A percentile compares a stretch with the other conserved stretches of the same genome.
These are phyloP conservation scores for Macrobrachium nipponense DNA, from an alignment of 1,140 invertebrate species.

Conservation along the genomic window DNA sequence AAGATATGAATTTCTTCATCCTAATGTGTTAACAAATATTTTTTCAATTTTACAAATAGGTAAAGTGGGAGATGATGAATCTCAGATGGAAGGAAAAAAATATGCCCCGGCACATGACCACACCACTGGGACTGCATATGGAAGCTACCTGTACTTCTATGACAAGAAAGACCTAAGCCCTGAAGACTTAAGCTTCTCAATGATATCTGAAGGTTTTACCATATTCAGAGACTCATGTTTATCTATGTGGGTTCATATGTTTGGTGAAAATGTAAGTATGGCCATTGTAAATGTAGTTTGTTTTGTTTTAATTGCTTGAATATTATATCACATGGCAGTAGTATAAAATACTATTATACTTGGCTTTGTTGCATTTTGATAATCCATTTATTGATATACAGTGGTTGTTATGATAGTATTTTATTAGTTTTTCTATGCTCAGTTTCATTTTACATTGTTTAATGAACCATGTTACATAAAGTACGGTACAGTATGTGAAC, in stretches of 20 bases:
- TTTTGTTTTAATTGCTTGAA: not conserved
- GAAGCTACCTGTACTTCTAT: slow-evolving; percentile 60
- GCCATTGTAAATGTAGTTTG: not conserved
- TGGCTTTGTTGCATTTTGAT: too few relatives aligned
- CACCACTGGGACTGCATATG: slow-evolving; percentile 52
- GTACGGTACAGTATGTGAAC: too few relatives aligned
- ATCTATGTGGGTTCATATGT: slow-evolving; percentile 48
- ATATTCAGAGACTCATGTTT: slow-evolving; percentile 20
- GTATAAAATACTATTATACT: not conserved
- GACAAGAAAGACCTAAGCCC: slow-evolving; percentile 7
- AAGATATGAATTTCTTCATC: not conserved
- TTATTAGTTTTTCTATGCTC: not conserved
- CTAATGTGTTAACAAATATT: not conserved
- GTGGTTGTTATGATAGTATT: too few relatives aligned
- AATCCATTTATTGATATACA: too few relatives aligned
- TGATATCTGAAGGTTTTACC: slow-evolving; percentile 48
- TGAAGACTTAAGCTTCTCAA: slow-evolving; percentile 12
- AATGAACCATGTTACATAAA: too few relatives aligned
- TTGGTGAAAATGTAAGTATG: slow-evolving; percentile 40
- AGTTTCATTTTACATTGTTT: not conserved
- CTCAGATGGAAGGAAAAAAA: slow-evolving; percentile 5
- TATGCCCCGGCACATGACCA: slow-evolving; percentile 55
- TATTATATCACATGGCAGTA: not conserved
- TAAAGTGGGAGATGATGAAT: slow-evolving; percentile 42
- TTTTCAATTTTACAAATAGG: slow-evolving; percentile 8